Evolutionary conservation across 2,797 vertebrate species (phyloP).

Genomic region (Myotis daubentonii): DNA sequence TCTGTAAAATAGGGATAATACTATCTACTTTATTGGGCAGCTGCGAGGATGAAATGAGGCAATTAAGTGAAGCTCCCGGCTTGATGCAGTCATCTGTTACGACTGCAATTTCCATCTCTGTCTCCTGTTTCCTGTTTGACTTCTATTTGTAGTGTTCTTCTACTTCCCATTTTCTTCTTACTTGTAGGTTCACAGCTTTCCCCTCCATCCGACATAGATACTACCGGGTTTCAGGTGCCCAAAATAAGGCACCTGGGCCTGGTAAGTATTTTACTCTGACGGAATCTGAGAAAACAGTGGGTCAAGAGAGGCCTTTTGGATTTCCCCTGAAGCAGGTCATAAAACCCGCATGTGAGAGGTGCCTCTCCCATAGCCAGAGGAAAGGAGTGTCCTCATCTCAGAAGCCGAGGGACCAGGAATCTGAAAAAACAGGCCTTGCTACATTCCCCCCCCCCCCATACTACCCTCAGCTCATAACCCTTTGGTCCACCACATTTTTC

Average conservation of each 20-base stretch:
- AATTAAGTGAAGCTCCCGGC: background rate
- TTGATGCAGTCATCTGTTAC: background rate
- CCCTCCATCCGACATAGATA: background rate
- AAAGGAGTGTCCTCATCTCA: background rate
- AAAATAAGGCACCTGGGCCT: background rate
- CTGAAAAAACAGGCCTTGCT: background rate
- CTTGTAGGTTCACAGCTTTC: background rate
- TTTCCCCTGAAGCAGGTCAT: background rate
- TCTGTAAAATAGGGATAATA: background rate
- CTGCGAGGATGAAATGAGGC: background rate
- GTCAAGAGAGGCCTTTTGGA: background rate
- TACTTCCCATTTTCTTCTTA: constrained; percentile 40
- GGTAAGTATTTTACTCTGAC: background rate
- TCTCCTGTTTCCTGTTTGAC: background rate
- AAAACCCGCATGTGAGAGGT: background rate
- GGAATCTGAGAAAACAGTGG: background rate
- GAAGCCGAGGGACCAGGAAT: background rate
- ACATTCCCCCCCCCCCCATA: background rate
- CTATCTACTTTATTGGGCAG: background rate
- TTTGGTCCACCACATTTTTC: background rate
- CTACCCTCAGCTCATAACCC: background rate
- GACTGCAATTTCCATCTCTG: background rate
- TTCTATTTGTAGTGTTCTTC: background rate
- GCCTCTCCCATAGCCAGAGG: background rate
- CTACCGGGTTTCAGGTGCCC: background rate